phyloP scores from a whole-genome alignment of 2,113 vertebrate genomes.

The Coracopsis vasa region DNA sequence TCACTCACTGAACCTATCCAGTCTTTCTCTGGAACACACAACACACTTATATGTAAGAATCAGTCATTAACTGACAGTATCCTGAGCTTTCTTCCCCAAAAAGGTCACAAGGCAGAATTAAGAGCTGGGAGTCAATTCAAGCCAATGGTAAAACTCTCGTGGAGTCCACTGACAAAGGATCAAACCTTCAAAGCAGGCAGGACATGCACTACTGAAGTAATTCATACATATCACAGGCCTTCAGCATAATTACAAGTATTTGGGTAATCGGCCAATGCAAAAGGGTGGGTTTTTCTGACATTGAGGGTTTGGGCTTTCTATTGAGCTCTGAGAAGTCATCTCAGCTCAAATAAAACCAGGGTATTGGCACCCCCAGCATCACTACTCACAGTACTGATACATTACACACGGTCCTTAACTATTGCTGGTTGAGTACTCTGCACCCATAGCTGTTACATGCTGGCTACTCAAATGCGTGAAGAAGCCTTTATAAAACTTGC shows the following conservation, averaged over 20 bases:
- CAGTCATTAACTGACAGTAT: background rate
- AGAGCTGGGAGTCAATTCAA: background rate
- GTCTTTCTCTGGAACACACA: background rate
- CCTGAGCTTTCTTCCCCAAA: background rate
- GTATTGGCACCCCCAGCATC: background rate
- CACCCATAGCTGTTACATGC: fast-evolving
- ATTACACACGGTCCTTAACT: background rate
- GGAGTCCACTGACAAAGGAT: background rate
- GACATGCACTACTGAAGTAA: background rate
- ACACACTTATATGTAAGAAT: background rate
- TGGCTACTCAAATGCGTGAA: background rate
- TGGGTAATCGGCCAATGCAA: background rate
- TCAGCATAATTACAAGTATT: background rate
- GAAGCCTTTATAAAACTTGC: background rate
- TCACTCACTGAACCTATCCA: background rate
- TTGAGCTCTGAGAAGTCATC: background rate
- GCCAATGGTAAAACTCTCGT: background rate
- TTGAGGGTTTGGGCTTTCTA: background rate
- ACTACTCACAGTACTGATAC: background rate
- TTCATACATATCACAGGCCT: background rate
- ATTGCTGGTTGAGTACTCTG: background rate
- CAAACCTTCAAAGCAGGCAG: background rate
- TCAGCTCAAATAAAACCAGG: background rate
- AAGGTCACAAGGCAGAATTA: background rate
- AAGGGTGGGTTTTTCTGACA: background rate